Conservation (phyloP, 2,113 vertebrate genomes). For the Burhinus oedicnemus region DNA sequence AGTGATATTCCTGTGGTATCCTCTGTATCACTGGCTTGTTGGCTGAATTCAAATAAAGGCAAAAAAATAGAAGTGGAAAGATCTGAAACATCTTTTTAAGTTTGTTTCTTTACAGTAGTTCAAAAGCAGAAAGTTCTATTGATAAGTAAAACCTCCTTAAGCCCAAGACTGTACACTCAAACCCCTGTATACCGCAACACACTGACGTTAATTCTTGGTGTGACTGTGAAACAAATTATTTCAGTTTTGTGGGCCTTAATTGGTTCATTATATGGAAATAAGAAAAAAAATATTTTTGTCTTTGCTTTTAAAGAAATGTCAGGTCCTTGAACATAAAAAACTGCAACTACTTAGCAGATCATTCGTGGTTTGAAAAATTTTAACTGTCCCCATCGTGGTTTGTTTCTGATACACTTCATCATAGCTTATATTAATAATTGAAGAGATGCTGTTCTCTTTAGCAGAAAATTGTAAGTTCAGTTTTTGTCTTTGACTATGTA, state of each 20-base stretch:
- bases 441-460: not conserved
- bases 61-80: not conserved
- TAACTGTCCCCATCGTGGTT: not conserved
- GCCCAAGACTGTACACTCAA: not conserved
- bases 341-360: not conserved
- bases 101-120: not conserved
- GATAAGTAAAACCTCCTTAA: not conserved
- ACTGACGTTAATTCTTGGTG: accelerated
- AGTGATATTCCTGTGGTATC: not conserved
- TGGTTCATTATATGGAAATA: not conserved
- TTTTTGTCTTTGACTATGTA: not conserved
- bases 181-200: not conserved
- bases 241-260: not conserved
- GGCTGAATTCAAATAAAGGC: not conserved
- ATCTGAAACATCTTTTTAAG: not conserved
- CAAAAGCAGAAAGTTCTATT: not conserved
- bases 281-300: not conserved
- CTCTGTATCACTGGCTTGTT: not conserved
- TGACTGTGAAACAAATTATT: not conserved
- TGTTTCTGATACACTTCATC: not conserved
- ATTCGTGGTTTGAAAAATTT: not conserved
- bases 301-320: not conserved
- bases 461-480: not conserved
- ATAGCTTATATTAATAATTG: not conserved
- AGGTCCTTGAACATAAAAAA: not conserved